phyloP scores from a whole-genome alignment of 1,140 invertebrate genomes.

The Procambarus clarkii region DNA sequence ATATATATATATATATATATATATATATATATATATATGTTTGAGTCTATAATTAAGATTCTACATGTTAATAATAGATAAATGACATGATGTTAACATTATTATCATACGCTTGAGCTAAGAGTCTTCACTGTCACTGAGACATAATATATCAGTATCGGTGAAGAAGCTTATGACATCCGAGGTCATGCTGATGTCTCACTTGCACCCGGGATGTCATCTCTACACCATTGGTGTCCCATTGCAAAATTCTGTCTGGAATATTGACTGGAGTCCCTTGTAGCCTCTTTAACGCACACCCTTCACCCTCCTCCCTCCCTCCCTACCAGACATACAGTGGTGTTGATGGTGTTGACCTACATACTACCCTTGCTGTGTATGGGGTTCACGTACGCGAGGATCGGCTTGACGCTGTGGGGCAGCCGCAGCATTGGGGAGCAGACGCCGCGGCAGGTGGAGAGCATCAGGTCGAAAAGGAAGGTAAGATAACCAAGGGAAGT shows the following conservation, averaged over 20 bases:
- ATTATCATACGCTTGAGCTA: too few relatives aligned
- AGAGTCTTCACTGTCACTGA: too few relatives aligned
- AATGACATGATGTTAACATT: too few relatives aligned
- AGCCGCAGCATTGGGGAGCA: slow-evolving; percentile 92
- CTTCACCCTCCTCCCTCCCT: slow-evolving; percentile 73
- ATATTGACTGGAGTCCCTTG: background rate
- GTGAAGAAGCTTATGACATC: too few relatives aligned
- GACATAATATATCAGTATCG: too few relatives aligned
- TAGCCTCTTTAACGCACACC: background rate
- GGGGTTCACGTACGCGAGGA: slow-evolving; percentile 92
- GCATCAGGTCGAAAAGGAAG: slow-evolving; percentile 91
- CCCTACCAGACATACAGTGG: slow-evolving; percentile 86
- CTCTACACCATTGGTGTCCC: too few relatives aligned
- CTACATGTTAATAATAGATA: too few relatives aligned
- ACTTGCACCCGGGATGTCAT: too few relatives aligned
- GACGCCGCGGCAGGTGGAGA: slow-evolving; percentile 88
- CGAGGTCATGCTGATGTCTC: too few relatives aligned
- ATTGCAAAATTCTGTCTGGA: background rate
- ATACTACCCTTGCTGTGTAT: slow-evolving; percentile 94
- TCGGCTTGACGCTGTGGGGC: slow-evolving; percentile 93
- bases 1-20: slow-evolving; percentile 33
- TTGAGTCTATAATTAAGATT: background rate
- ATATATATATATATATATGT: slow-evolving; percentile 37
- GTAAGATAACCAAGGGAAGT: slow-evolving; percentile 77
- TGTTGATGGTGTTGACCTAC: slow-evolving; percentile 93